Evolutionary conservation across 2,797 vertebrate species (phyloP).

Genomic region (Gorsachius magnificus): DNA sequence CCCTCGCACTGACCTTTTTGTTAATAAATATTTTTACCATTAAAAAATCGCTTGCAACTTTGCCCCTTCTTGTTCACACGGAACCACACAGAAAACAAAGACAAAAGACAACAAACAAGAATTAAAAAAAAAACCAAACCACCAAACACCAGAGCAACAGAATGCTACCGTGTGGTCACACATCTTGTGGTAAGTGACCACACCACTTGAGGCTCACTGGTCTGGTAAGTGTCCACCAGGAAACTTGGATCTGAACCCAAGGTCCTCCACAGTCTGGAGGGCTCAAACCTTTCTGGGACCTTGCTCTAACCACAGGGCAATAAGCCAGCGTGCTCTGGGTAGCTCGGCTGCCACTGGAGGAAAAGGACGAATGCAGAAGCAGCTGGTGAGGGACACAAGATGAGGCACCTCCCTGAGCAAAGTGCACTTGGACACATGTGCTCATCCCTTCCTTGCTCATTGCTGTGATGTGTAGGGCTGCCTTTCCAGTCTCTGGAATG

Average conservation of each 20-base stretch:
- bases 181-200: neutral
- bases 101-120: neutral
- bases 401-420: neutral
- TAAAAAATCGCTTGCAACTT: neutral
- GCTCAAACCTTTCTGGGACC: neutral
- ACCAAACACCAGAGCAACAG: neutral
- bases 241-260: neutral
- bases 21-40: neutral
- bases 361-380: neutral
- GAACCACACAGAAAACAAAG: neutral
- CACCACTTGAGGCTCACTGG: accelerated
- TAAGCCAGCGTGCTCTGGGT: neutral
- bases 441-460: neutral
- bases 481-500: neutral
- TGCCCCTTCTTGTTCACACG: neutral
- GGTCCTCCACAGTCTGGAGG: neutral
- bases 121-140: neutral
- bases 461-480: neutral
- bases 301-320: neutral
- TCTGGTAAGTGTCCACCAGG: neutral
- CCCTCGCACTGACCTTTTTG: neutral
- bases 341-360: neutral
- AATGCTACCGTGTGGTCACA: neutral
- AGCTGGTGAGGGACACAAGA: neutral
- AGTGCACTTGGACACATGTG: accelerated